Conservation (phyloP, 2,113 vertebrate species). For the Mellivora capensis region DNA sequence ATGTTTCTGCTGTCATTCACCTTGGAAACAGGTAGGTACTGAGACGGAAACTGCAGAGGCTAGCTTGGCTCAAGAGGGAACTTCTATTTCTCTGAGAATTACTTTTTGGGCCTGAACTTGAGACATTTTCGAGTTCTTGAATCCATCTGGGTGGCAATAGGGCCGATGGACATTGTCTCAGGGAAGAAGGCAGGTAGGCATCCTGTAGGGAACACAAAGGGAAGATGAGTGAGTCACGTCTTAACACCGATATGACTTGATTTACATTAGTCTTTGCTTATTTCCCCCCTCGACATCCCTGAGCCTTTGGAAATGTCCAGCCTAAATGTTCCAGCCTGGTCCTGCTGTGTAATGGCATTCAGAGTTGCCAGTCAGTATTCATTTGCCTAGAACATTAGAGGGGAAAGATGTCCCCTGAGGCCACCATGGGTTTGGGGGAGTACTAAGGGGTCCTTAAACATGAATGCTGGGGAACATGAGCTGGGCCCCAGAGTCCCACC, state of each 20-base stretch:
- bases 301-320: constrained; percentile 1
- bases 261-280: neutral
- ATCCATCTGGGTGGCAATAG: neutral
- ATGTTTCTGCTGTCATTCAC: neutral
- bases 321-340: neutral
- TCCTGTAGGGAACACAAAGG: neutral
- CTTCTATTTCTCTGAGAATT: neutral
- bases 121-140: neutral
- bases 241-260: neutral
- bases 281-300: neutral
- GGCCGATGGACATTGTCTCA: neutral
- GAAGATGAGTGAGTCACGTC: neutral
- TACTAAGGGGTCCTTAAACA: neutral
- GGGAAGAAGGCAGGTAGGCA: neutral
- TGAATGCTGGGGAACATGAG: neutral
- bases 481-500: neutral
- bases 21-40: neutral
- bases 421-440: neutral
- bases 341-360: neutral
- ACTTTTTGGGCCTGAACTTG: neutral
- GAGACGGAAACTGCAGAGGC: neutral
- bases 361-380: neutral
- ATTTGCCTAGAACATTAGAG: neutral
- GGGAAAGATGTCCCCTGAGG: neutral
- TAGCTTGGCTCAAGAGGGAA: neutral